phyloP scores from a whole-genome alignment of 1,140 invertebrate genomes.

The Cyrtorhinus lividipennis region DNA sequence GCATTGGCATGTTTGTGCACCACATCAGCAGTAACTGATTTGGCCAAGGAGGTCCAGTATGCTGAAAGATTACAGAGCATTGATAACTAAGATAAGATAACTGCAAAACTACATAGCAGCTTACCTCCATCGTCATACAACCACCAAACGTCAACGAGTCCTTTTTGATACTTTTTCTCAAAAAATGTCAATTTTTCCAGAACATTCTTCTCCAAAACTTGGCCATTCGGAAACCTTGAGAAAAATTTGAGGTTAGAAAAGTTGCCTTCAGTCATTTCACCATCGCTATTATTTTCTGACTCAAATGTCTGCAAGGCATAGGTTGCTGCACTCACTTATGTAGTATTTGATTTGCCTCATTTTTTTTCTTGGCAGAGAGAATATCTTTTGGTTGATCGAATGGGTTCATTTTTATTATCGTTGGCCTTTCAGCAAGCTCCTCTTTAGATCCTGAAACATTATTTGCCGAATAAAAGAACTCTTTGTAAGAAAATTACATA shows the following conservation, averaged over 20 bases:
- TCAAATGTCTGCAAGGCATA: too few species aligned
- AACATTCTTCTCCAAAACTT: slow-evolving; percentile 18
- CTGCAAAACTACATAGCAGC: too few species aligned
- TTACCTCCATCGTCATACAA: slow-evolving; percentile 51
- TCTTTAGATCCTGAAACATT: slow-evolving; percentile 17
- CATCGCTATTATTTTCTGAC: too few species aligned
- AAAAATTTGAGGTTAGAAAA: too few species aligned
- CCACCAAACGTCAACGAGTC: slow-evolving; percentile 55
- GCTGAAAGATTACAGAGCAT: too few species aligned
- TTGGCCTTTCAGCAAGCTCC: slow-evolving; percentile 4
- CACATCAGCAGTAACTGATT: too few species aligned
- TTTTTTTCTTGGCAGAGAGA: slow-evolving; percentile 17
- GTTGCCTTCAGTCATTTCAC: too few species aligned
- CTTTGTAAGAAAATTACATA: too few species aligned
- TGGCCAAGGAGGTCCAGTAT: too few species aligned
- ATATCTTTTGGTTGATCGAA: slow-evolving; percentile 3
- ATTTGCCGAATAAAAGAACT: too few species aligned
- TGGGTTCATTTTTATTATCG: neutral
- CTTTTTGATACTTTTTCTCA: slow-evolving; percentile 32
- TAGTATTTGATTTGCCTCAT: slow-evolving; percentile 15
- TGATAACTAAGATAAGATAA: too few species aligned
- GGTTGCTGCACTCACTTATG: slow-evolving; percentile 22
- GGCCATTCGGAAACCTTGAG: slow-evolving; percentile 20
- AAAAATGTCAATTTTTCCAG: slow-evolving; percentile 23
- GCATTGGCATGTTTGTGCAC: too few species aligned